Evolutionary conservation across 2,888 invertebrate species (phyloP).

Genomic region (Noctua janthe): DNA sequence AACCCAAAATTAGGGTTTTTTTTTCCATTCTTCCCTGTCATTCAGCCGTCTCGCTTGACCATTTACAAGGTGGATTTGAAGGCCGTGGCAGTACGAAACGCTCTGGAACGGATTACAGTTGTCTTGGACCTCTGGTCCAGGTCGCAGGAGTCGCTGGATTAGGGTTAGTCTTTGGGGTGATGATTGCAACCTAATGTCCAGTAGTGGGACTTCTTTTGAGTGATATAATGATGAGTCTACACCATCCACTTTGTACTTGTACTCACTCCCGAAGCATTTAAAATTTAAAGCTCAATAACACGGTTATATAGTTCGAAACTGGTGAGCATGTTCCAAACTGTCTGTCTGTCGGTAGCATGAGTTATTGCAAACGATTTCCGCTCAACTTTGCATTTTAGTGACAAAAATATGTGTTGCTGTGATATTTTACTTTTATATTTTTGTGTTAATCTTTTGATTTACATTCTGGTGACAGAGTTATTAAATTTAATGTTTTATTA

Average conservation of each 20-base stretch:
- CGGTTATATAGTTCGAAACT: slow-evolving; percentile 10
- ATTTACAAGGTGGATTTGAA: background rate
- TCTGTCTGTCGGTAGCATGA: slow-evolving; percentile 40
- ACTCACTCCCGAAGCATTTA: background rate
- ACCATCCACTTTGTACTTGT: background rate
- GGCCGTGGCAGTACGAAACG: background rate
- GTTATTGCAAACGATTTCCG: slow-evolving; percentile 53
- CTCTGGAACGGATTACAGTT: background rate
- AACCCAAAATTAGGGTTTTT: background rate
- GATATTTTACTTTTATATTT: slow-evolving; percentile 38
- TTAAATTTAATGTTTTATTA: background rate
- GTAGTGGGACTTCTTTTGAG: background rate
- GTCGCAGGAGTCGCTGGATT: background rate
- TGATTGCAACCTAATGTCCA: background rate
- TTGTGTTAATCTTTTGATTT: slow-evolving; percentile 58
- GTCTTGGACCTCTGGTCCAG: background rate
- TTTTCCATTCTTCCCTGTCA: background rate
- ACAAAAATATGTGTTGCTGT: slow-evolving; percentile 36
- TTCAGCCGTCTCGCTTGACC: background rate
- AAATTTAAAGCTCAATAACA: slow-evolving; percentile 1
- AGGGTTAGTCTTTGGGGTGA: background rate
- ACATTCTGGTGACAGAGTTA: slow-evolving; percentile 23
- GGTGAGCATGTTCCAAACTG: slow-evolving; percentile 17
- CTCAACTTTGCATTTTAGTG: slow-evolving; percentile 28
- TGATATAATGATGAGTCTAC: background rate